Conservation (phyloP, 1,140 invertebrate species). For the Drosophila persimilis region DNA sequence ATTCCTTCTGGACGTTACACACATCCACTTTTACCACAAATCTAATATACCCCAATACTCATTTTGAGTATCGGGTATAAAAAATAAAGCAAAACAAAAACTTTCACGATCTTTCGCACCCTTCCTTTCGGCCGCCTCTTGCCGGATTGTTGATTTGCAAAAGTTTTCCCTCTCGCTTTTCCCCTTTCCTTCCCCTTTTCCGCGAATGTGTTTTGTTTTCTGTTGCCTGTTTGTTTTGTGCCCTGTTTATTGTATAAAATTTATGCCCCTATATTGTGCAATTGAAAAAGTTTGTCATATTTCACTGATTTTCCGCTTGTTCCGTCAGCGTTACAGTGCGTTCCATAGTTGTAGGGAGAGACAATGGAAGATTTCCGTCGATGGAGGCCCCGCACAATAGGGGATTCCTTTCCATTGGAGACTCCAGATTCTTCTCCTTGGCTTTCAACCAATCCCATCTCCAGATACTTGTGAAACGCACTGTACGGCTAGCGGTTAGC, state of each 20-base stretch:
- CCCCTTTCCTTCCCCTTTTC: slow-evolving; percentile 27
- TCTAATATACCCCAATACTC: too few species aligned
- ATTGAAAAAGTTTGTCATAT: slow-evolving; percentile 65
- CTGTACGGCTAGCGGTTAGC: slow-evolving; percentile 7
- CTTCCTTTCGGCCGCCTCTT: slow-evolving; percentile 16
- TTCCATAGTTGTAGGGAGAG: not conserved
- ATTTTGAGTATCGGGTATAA: too few species aligned
- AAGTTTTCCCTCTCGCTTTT: slow-evolving; percentile 43
- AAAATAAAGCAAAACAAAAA: slow-evolving; percentile 25
- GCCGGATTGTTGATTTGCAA: slow-evolving; percentile 48
- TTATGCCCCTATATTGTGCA: slow-evolving; percentile 68
- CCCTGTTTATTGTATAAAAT: slow-evolving; percentile 62
- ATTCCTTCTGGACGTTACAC: too few species aligned
- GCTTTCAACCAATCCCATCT: not conserved
- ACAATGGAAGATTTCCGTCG: not conserved
- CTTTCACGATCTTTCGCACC: slow-evolving; percentile 32
- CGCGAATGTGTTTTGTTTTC: slow-evolving; percentile 19
- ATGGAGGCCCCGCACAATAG: too few species aligned
- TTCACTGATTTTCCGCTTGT: slow-evolving; percentile 29
- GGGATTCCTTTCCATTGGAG: too few species aligned
- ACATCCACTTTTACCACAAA: too few species aligned
- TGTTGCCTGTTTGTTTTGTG: slow-evolving; percentile 27
- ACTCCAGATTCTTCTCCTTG: too few species aligned
- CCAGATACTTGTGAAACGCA: not conserved
- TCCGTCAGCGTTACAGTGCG: slow-evolving; percentile 11